Percentiles rank a stretch among this genome's conserved stretches.
Evolutionary conservation across 64 coral and sea anemone species (phyloP).

Genomic region (Astreopora myriophthalma): DNA sequence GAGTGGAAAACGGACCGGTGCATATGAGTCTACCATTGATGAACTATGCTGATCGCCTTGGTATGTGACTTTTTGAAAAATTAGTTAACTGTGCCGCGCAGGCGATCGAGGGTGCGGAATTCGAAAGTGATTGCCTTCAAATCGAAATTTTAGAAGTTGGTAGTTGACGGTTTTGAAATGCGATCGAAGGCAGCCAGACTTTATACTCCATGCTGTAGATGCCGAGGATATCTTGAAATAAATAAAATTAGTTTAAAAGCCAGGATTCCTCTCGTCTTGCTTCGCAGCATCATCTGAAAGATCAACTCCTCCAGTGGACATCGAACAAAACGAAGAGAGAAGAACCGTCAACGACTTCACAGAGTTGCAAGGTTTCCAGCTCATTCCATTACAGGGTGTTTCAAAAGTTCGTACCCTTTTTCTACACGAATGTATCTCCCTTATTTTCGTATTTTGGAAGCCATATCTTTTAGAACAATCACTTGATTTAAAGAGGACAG

Average conservation of each 20-base stretch:
- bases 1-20: background rate
- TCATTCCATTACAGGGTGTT: too few relatives aligned
- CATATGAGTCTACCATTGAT: background rate
- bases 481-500: too few relatives aligned
- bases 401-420: too few relatives aligned
- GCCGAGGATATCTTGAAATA: background rate
- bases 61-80: background rate
- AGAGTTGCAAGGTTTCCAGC: background rate
- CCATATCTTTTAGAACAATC: too few relatives aligned
- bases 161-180: too few relatives aligned
- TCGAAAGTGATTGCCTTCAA: background rate
- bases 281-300: background rate
- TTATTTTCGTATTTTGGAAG: too few relatives aligned
- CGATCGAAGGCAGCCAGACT: too few relatives aligned
- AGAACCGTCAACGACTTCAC: background rate
- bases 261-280: background rate
- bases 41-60: background rate
- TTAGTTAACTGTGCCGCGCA: too few relatives aligned
- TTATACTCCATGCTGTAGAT: too few relatives aligned
- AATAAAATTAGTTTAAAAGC: background rate
- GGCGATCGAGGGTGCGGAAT: background rate
- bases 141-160: too few relatives aligned
- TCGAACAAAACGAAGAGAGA: background rate
- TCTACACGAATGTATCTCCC: background rate
- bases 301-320: constrained; percentile 6